Percentiles rank a stretch among this genome's conserved stretches.
These are phyloP conservation scores for Drosophila ezoana DNA, from an alignment of 2,888 invertebrate species.

Conservation along the genomic window DNA sequence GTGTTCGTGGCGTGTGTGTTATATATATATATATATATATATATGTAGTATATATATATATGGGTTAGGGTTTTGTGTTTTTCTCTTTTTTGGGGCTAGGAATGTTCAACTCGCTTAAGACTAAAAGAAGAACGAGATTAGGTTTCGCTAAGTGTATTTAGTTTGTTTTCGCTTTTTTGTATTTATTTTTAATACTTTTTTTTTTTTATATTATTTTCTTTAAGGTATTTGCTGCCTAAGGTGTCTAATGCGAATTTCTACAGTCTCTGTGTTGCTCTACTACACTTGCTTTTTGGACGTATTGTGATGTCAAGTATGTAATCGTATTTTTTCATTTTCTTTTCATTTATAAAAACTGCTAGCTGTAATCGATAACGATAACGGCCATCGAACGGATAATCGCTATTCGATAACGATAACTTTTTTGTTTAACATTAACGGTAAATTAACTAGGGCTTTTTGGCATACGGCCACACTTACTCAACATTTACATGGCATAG, in stretches of 20 bases:
- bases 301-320: conserved; percentile 81
- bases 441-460: conserved; percentile 65
- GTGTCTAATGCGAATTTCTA: conserved; percentile 78
- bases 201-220: conserved; percentile 18
- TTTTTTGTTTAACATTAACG: conserved; percentile 59
- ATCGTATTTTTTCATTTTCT: conserved; percentile 42
- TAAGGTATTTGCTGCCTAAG: conserved; percentile 51
- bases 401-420: conserved; percentile 49
- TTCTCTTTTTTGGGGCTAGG: conserved; percentile 42
- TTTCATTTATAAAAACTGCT: conserved; percentile 60
- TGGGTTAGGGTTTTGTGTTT: conserved; percentile 15
- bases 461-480: conserved; percentile 52
- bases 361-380: conserved; percentile 56
- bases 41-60: conserved; percentile 5
- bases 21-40: conserved; percentile 1
- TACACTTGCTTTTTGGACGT: conserved; percentile 80
- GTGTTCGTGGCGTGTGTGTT: conserved; percentile 1
- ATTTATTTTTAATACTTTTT: conserved; percentile 5
- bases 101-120: conserved; percentile 72
- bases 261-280: conserved; percentile 79
- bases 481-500: conserved; percentile 79
- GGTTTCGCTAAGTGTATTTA: conserved; percentile 54
- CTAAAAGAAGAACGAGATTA: conserved; percentile 71
- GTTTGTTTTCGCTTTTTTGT: conserved; percentile 14
- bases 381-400: conserved; percentile 40